These are phyloP conservation scores for Sarcophilus harrisii DNA, from an alignment of 2,797 vertebrate genomes.

Conservation along the genomic window DNA sequence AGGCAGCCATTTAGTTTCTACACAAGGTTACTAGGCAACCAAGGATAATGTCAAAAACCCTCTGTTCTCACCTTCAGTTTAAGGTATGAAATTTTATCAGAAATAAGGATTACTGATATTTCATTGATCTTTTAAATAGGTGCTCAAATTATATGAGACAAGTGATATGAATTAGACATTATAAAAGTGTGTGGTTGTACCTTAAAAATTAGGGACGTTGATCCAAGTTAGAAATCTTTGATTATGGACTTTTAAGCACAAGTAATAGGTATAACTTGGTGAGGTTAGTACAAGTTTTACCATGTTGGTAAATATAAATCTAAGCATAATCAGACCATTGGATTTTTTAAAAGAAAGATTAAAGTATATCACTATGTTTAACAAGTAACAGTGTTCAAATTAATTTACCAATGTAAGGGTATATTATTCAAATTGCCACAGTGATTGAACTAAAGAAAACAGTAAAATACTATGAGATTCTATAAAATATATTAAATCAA, in stretches of 20 bases:
- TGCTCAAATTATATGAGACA: not conserved
- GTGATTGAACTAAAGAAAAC: not conserved
- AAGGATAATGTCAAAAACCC: constrained; percentile 43
- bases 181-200: not conserved
- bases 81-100: constrained; percentile 55
- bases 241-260: not conserved
- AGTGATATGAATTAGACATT: not conserved
- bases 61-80: constrained; percentile 40
- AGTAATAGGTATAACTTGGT: not conserved
- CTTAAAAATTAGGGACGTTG: not conserved
- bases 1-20: constrained; percentile 35
- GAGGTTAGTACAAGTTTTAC: not conserved
- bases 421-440: not conserved
- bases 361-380: not conserved
- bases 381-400: not conserved
- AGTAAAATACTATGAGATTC: not conserved
- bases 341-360: not conserved
- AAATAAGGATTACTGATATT: not conserved
- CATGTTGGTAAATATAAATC: not conserved
- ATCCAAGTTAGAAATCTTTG: not conserved
- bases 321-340: not conserved
- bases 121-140: not conserved
- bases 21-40: constrained; percentile 15
- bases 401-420: not conserved
- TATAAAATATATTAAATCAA: not conserved